phyloP scores from a whole-genome alignment of 2,888 invertebrate genomes.

The Polylopha cassiicola region DNA sequence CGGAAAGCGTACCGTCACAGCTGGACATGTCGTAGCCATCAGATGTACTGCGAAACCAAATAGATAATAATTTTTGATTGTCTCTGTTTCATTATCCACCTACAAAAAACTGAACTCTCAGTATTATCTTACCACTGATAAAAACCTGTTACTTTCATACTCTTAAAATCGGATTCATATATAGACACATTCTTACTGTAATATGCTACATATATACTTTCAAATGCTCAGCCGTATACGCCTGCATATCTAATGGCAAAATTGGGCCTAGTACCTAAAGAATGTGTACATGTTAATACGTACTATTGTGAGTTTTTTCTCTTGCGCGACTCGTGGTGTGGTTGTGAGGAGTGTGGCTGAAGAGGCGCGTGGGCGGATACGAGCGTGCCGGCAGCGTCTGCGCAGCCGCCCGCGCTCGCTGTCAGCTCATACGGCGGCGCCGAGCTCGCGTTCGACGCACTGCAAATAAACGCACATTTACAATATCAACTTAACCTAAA shows the following conservation, averaged over 20 bases:
- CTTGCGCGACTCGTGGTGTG: slow-evolving; percentile 38
- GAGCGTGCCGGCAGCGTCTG: slow-evolving; percentile 27
- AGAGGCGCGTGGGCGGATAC: slow-evolving; percentile 27
- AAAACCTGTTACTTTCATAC: no score
- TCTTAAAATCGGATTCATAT: no score
- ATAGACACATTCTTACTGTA: no score
- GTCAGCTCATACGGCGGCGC: slow-evolving; percentile 56
- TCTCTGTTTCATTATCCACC: no score
- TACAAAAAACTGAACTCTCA: slow-evolving; percentile 1
- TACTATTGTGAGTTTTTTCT: slow-evolving; percentile 41
- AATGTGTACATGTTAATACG: slow-evolving; percentile 26
- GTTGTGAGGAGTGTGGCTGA: slow-evolving; percentile 26
- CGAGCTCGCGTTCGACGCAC: slow-evolving; percentile 41
- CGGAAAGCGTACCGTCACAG: slow-evolving; percentile 33
- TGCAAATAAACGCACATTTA: slow-evolving; percentile 12
- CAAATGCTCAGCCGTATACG: no score
- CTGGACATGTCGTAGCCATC: slow-evolving; percentile 41
- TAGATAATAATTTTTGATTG: neutral
- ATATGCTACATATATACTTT: no score
- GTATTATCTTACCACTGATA: no score
- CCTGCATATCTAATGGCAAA: no score
- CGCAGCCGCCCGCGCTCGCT: slow-evolving; percentile 33
- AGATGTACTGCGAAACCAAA: slow-evolving; percentile 26
- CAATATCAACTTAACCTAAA: slow-evolving; percentile 21
- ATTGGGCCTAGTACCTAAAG: no score